These are phyloP conservation scores for Mesitornis unicolor DNA, from an alignment of 2,113 vertebrate species.

Conservation along the genomic window DNA sequence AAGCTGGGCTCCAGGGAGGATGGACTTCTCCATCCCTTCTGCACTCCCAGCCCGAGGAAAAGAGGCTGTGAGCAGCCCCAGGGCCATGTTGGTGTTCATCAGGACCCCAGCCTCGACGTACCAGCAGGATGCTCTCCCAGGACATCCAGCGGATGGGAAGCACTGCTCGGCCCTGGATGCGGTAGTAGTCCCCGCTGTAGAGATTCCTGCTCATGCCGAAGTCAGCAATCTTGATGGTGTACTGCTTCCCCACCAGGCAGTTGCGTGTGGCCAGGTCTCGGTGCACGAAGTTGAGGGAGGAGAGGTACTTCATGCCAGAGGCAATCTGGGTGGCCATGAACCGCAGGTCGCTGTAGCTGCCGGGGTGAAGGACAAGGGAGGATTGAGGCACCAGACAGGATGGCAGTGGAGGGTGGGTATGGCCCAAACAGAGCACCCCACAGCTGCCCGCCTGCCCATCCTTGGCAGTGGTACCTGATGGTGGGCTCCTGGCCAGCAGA, in stretches of 20 bases:
- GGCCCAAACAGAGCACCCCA: too few species aligned
- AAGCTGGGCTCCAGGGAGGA: background rate
- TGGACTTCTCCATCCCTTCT: background rate
- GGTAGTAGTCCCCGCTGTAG: slow-evolving; percentile 96
- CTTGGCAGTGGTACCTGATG: slow-evolving; percentile 72
- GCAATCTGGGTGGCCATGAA: slow-evolving; percentile 92
- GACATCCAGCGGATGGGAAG: slow-evolving; percentile 99
- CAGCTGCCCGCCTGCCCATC: background rate
- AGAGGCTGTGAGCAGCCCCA: background rate
- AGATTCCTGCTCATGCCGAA: slow-evolving; percentile 98
- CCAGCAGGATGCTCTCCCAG: slow-evolving; percentile 97
- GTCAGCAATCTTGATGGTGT: slow-evolving; percentile 96
- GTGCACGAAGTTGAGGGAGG: slow-evolving; percentile 96
- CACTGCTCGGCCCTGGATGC: slow-evolving; percentile 94
- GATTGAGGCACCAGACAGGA: background rate
- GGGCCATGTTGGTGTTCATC: accelerated
- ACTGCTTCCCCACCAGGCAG: slow-evolving; percentile 92
- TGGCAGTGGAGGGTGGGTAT: too few species aligned
- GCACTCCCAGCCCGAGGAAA: background rate
- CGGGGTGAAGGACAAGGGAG: background rate
- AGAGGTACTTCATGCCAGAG: slow-evolving; percentile 96
- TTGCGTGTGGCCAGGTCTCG: slow-evolving; percentile 96
- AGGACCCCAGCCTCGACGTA: background rate
- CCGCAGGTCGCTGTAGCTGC: slow-evolving; percentile 80
- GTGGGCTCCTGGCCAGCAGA: slow-evolving; percentile 49